A percentile compares a stretch with the other conserved stretches of the same genome.
These are phyloP conservation scores for Anableps anableps DNA, from an alignment of 2,797 vertebrate species.

Conservation along the genomic window DNA sequence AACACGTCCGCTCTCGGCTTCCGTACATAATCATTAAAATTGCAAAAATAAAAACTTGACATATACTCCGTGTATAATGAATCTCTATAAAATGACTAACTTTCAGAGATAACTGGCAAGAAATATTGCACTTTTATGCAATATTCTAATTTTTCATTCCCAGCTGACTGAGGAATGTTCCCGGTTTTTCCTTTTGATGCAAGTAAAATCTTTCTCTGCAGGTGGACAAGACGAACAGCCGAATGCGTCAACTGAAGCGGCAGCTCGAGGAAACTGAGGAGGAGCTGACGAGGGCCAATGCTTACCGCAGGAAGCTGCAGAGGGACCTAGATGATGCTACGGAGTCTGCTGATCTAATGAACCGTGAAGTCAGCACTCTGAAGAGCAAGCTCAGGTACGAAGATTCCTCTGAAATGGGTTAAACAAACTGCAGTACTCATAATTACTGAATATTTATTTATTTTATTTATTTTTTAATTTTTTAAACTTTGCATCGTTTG, in stretches of 20 bases:
- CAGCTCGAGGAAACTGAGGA: constrained; percentile 97
- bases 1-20: no score
- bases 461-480: no score
- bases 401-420: not conserved
- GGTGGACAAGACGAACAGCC: constrained; percentile 90
- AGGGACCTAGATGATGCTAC: constrained; percentile 92
- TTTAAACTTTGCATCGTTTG: not conserved
- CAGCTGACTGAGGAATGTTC: no score
- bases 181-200: no score
- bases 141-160: no score
- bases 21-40: no score
- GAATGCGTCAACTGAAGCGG: constrained; percentile 94
- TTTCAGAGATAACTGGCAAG: no score
- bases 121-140: no score
- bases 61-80: no score
- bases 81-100: no score
- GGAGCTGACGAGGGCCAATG: constrained; percentile 91
- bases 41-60: no score
- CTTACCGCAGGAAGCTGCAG: constrained; percentile 92
- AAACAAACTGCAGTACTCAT: not conserved
- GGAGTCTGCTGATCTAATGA: constrained; percentile 88
- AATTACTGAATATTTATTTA: not conserved
- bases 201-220: constrained; percentile 62
- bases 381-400: constrained; percentile 90
- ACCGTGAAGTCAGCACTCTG: constrained; percentile 92